Evolutionary conservation across 2,113 vertebrate species (phyloP).

Genomic region (Drymodes brunneopygia): DNA sequence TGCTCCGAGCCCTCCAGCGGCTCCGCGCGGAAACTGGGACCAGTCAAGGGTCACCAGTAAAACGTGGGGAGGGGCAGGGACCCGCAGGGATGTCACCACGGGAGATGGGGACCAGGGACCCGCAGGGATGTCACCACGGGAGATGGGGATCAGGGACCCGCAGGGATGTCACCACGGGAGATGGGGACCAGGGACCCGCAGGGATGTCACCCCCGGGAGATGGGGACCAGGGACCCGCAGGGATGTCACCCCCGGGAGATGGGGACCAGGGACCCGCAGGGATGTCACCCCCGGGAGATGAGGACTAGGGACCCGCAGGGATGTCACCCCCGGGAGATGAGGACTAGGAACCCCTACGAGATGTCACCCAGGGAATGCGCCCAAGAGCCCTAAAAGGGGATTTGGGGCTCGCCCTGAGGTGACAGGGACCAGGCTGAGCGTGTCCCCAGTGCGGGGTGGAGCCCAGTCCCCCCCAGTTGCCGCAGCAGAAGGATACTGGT

Average conservation of each 20-base stretch:
- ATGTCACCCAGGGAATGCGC: rapidly evolving
- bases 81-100: background rate
- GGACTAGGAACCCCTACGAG: background rate
- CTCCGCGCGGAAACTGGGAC: conserved; percentile 81
- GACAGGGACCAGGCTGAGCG: background rate
- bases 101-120: too few relatives aligned
- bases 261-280: too few relatives aligned
- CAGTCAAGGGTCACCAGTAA: conserved; percentile 71
- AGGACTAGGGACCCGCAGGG: too few relatives aligned
- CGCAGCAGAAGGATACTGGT: conserved; percentile 84
- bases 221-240: background rate
- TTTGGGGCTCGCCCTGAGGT: background rate
- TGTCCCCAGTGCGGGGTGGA: rapidly evolving
- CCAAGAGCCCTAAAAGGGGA: background rate
- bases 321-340: too few relatives aligned
- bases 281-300: too few relatives aligned
- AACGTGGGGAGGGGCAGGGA: background rate
- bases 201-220: too few relatives aligned
- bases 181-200: too few relatives aligned
- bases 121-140: too few relatives aligned
- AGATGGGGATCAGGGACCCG: too few relatives aligned
- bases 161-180: background rate
- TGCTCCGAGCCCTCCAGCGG: conserved; percentile 82
- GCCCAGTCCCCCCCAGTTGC: background rate
- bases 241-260: background rate